Percentiles rank a stretch among this genome's conserved stretches.
These are phyloP conservation scores for Drosophila murphyi DNA, from an alignment of 1,140 invertebrate species.

Conservation along the genomic window DNA sequence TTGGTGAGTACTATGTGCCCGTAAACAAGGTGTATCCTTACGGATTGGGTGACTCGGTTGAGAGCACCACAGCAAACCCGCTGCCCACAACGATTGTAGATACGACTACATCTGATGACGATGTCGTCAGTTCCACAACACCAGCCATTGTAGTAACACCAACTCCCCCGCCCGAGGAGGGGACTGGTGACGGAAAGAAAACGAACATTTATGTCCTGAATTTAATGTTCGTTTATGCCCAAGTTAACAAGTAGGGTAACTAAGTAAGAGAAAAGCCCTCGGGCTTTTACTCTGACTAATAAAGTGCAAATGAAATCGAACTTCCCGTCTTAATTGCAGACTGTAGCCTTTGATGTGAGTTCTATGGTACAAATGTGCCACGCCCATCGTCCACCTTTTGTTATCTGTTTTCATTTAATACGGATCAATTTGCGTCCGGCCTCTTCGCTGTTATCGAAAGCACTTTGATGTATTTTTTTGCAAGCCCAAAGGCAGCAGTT, in stretches of 20 bases:
- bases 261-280: slow-evolving; percentile 1
- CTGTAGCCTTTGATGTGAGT: slow-evolving; percentile 37
- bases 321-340: slow-evolving; percentile 32
- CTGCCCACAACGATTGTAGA: background rate
- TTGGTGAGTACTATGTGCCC: slow-evolving; percentile 63
- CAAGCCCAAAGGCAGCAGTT: background rate
- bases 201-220: slow-evolving; percentile 70
- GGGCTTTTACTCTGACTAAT: slow-evolving; percentile 33
- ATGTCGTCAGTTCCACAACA: background rate
- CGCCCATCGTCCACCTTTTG: slow-evolving; percentile 1
- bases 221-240: slow-evolving; percentile 59
- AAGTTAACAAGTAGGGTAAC: slow-evolving; percentile 43
- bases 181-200: slow-evolving; percentile 20
- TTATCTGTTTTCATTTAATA: slow-evolving; percentile 33
- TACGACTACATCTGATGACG: background rate
- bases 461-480: slow-evolving; percentile 37
- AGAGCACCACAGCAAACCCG: slow-evolving; percentile 10
- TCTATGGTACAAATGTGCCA: background rate
- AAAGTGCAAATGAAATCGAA: slow-evolving; percentile 49
- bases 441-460: slow-evolving; percentile 14
- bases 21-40: slow-evolving; percentile 54
- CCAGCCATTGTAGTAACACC: slow-evolving; percentile 6
- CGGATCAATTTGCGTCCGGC: slow-evolving; percentile 19
- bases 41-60: slow-evolving; percentile 44
- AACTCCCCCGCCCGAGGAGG: slow-evolving; percentile 29